A percentile compares a stretch with the other conserved stretches of the same genome.
phyloP scores from a whole-genome alignment of 2,113 vertebrate species.

The Anser cygnoides region DNA sequence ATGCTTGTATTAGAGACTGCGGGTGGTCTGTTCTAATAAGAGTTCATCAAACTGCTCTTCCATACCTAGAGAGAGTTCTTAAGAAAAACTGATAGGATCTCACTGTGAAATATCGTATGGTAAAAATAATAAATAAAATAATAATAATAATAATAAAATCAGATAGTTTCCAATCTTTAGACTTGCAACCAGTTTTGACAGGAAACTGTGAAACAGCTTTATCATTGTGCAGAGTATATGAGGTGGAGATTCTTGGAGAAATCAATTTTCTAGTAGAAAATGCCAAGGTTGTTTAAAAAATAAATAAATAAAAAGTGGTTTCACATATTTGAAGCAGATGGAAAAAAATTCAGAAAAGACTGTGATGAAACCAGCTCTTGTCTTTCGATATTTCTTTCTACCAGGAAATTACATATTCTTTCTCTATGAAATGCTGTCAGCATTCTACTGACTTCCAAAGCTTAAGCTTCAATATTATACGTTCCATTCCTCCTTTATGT shows the following conservation, averaged over 20 bases:
- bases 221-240: not conserved
- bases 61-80: not conserved
- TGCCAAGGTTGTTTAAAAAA: not conserved
- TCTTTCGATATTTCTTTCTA: not conserved
- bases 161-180: not conserved
- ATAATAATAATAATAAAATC: no score
- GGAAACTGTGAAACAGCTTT: not conserved
- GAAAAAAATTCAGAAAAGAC: not conserved
- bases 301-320: not conserved
- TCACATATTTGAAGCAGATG: not conserved
- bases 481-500: not conserved
- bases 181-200: not conserved
- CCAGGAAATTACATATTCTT: not conserved
- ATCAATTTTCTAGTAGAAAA: not conserved
- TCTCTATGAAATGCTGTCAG: not conserved
- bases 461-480: not conserved
- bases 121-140: not conserved
- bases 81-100: not conserved
- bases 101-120: not conserved
- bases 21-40: not conserved
- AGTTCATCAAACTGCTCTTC: not conserved
- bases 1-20: not conserved
- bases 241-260: not conserved
- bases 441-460: not conserved
- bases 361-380: not conserved